These are phyloP conservation scores for Papilio dardanus DNA, from an alignment of 1,140 invertebrate species.

Conservation along the genomic window DNA sequence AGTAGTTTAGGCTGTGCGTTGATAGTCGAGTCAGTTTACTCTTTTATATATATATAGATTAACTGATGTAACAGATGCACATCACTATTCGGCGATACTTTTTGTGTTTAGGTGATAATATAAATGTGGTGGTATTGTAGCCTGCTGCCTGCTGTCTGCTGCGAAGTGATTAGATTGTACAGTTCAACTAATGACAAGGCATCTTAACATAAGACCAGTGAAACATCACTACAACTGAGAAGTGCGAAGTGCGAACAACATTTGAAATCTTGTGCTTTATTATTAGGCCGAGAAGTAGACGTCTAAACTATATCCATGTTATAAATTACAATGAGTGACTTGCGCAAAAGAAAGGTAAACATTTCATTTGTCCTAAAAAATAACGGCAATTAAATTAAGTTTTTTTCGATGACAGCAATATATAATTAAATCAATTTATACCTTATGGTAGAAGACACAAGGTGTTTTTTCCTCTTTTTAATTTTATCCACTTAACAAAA, in stretches of 20 bases:
- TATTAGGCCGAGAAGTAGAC: background rate
- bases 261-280: background rate
- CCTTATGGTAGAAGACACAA: background rate
- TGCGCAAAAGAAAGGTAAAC: slow-evolving; percentile 55
- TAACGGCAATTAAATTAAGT: background rate
- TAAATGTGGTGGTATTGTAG: too few relatives aligned
- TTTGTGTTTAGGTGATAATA: too few relatives aligned
- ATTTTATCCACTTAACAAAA: slow-evolving; percentile 3
- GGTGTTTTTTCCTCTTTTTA: background rate
- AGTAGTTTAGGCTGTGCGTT: too few relatives aligned
- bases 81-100: too few relatives aligned
- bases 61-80: too few relatives aligned
- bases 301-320: background rate
- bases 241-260: background rate
- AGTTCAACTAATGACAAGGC: too few relatives aligned
- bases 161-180: too few relatives aligned
- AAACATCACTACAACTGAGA: background rate
- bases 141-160: too few relatives aligned
- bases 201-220: background rate
- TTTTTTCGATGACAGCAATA: background rate
- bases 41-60: too few relatives aligned
- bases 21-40: too few relatives aligned
- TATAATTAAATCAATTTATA: background rate
- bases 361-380: background rate
- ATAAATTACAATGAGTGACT: slow-evolving; percentile 35